A percentile compares a stretch with the other conserved stretches of the same genome.
Conservation (phyloP, 1,140 invertebrate genomes). For the Leptopilina clavipes region DNA sequence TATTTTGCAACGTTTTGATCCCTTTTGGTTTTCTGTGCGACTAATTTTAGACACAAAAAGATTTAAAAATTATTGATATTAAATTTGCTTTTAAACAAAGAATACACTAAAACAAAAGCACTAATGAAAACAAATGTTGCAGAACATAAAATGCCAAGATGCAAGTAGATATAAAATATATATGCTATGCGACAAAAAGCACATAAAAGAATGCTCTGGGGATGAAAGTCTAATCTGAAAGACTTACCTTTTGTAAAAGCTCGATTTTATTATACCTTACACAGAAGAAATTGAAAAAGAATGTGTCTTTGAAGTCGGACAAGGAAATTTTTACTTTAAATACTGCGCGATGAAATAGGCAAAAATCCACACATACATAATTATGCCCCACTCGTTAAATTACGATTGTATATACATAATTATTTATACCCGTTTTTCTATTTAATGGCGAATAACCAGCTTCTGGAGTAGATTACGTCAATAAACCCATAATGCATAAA, state of each 20-base stretch:
- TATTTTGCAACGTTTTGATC: too few relatives aligned
- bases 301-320: background rate
- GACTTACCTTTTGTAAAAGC: constrained; percentile 2
- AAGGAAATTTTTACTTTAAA: background rate
- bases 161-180: background rate
- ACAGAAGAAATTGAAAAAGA: constrained; percentile 7
- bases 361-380: too few relatives aligned
- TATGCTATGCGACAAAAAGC: background rate
- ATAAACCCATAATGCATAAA: constrained; percentile 15
- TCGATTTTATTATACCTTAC: constrained; percentile 3
- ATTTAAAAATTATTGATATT: too few relatives aligned
- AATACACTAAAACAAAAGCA: too few relatives aligned
- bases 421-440: background rate
- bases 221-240: background rate
- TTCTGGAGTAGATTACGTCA: background rate
- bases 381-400: background rate
- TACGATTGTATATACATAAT: background rate
- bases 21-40: too few relatives aligned
- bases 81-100: too few relatives aligned
- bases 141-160: background rate
- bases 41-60: too few relatives aligned
- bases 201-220: background rate
- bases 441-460: background rate
- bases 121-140: background rate
- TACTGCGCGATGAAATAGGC: too few relatives aligned